Conservation (phyloP, 2,797 vertebrate genomes). For the Aldrovandia affinis region DNA sequence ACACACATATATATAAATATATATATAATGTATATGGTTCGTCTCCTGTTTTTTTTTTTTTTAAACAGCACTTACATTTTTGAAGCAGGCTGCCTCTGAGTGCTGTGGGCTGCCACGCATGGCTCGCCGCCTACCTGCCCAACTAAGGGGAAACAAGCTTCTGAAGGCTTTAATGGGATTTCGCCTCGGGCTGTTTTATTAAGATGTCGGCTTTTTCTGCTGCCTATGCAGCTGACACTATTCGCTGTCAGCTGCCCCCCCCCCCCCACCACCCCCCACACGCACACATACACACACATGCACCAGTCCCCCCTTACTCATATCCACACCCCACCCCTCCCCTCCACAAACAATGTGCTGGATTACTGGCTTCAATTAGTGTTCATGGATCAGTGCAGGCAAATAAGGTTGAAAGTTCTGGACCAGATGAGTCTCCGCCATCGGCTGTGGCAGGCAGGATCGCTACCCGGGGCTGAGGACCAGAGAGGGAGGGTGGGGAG, state of each 20-base stretch:
- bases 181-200: slow-evolving; percentile 99
- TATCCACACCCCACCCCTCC: slow-evolving; percentile 26
- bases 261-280: slow-evolving; percentile 38
- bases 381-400: slow-evolving; percentile 76
- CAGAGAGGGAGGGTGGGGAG: slow-evolving; percentile 31
- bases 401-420: slow-evolving; percentile 74
- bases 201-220: slow-evolving; percentile 99
- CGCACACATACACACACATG: slow-evolving; percentile 12
- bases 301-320: slow-evolving; percentile 13
- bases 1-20: background rate
- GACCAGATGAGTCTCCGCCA: slow-evolving; percentile 75
- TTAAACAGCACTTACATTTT: slow-evolving; percentile 66
- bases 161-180: slow-evolving; percentile 99
- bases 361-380: slow-evolving; percentile 86
- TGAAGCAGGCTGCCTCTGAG: slow-evolving; percentile 80
- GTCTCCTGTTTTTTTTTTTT: slow-evolving; percentile 60
- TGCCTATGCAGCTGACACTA: slow-evolving; percentile 99
- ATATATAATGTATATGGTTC: slow-evolving; percentile 69
- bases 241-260: slow-evolving; percentile 87
- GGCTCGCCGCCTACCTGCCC: slow-evolving; percentile 88
- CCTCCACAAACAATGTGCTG: slow-evolving; percentile 70
- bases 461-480: slow-evolving; percentile 65
- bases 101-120: slow-evolving; percentile 78
- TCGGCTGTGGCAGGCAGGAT: slow-evolving; percentile 64
- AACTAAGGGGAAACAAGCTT: slow-evolving; percentile 99